Evolutionary conservation across 2,113 vertebrate species (phyloP).

Genomic region (Tenebrosternarchus preto): DNA sequence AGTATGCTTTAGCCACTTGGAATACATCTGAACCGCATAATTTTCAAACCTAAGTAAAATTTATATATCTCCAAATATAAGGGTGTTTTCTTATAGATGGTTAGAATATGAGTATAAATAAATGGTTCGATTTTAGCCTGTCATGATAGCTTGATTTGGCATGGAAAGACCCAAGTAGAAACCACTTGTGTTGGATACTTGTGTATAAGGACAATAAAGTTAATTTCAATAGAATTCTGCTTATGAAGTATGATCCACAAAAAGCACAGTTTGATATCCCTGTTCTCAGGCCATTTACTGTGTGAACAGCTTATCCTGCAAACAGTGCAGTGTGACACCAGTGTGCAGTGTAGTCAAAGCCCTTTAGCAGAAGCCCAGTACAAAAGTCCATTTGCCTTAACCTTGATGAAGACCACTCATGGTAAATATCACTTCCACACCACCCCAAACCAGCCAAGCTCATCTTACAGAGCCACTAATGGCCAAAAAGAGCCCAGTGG

Average conservation of each 20-base stretch:
- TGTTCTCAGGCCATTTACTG: background rate
- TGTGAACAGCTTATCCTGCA: too few species aligned
- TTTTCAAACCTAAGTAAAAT: background rate
- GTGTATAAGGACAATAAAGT: background rate
- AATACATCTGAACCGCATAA: background rate
- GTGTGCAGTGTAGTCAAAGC: constrained; percentile 8
- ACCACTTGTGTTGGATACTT: too few species aligned
- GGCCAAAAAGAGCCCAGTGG: constrained; percentile 37
- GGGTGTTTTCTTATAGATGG: too few species aligned
- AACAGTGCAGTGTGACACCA: too few species aligned
- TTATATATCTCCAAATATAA: background rate
- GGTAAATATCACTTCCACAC: constrained; percentile 43
- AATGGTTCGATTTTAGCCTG: background rate
- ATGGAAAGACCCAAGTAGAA: too few species aligned
- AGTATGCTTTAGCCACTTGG: background rate
- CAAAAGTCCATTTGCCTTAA: constrained; percentile 33
- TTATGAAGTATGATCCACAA: background rate
- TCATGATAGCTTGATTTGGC: too few species aligned
- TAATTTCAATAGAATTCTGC: too few species aligned
- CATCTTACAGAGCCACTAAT: constrained; percentile 41
- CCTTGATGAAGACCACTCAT: constrained; percentile 27
- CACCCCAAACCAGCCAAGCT: constrained; percentile 38
- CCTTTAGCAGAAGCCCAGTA: constrained; percentile 6
- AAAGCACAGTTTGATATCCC: background rate
- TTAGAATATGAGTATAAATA: background rate